phyloP scores from a whole-genome alignment of 2,797 vertebrate genomes.

The Micropoecilia bifurca region DNA sequence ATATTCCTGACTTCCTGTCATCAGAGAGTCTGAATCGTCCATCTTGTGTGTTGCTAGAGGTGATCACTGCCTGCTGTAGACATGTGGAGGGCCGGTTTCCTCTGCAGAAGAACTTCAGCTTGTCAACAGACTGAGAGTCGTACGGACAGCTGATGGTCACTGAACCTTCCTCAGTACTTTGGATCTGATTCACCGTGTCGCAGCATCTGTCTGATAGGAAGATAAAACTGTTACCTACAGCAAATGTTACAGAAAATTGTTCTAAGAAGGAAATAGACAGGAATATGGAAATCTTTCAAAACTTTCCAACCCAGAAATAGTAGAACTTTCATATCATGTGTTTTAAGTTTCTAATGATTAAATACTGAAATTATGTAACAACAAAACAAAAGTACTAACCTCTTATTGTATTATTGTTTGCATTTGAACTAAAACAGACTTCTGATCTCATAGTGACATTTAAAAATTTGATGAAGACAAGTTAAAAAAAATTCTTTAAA shows the following conservation, averaged over 20 bases:
- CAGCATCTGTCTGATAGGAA: constrained; percentile 8
- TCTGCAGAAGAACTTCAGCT: constrained; percentile 59
- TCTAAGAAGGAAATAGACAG: neutral
- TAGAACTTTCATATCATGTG: neutral
- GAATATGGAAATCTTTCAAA: neutral
- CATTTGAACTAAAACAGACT: neutral
- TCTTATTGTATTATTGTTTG: neutral
- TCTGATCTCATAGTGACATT: neutral
- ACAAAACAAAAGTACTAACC: neutral
- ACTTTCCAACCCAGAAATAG: neutral
- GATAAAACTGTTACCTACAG: neutral
- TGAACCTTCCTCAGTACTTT: constrained; percentile 17
- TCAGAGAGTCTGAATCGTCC: constrained; percentile 39
- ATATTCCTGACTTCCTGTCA: neutral
- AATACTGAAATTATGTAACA: neutral
- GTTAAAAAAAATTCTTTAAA: neutral
- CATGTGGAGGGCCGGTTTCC: constrained; percentile 30
- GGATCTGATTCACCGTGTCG: neutral
- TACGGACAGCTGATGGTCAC: constrained; percentile 49
- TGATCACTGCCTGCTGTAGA: neutral
- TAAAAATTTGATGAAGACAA: neutral
- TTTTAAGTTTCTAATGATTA: neutral
- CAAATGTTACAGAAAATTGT: neutral
- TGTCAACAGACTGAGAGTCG: neutral
- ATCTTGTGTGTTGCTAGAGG: rapidly evolving